phyloP scores from a whole-genome alignment of 2,888 invertebrate genomes.

The Antitype chi region DNA sequence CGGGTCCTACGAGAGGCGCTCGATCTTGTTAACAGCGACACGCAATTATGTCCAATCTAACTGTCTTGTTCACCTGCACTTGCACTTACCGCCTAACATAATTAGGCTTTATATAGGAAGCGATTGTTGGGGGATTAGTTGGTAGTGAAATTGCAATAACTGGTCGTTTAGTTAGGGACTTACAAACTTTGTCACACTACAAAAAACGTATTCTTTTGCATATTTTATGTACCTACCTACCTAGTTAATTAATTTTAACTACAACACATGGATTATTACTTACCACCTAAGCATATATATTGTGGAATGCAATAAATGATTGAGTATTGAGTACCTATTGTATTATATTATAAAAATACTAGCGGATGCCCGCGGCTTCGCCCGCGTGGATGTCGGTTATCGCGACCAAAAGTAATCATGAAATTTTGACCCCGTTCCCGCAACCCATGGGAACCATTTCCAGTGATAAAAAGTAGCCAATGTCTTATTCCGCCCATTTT shows the following conservation, averaged over 20 bases:
- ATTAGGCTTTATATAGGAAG: background rate
- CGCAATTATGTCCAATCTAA: slow-evolving; percentile 68
- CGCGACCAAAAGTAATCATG: too few species aligned
- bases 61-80: slow-evolving; percentile 63
- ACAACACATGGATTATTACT: background rate
- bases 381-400: too few species aligned
- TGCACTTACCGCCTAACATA: slow-evolving; percentile 32
- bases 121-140: background rate
- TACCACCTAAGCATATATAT: too few species aligned
- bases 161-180: background rate
- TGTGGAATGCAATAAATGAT: too few species aligned
- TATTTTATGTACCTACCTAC: too few species aligned
- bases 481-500: too few species aligned
- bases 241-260: background rate
- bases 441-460: too few species aligned
- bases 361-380: too few species aligned
- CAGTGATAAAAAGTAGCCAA: too few species aligned
- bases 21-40: slow-evolving; percentile 66
- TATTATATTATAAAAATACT: too few species aligned
- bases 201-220: background rate
- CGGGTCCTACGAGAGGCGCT: slow-evolving; percentile 45
- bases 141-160: background rate
- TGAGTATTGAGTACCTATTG: too few species aligned
- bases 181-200: background rate
- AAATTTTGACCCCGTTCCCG: too few species aligned